Conservation (phyloP, 2,797 vertebrate species). For the Halcyon smyrnensis region DNA sequence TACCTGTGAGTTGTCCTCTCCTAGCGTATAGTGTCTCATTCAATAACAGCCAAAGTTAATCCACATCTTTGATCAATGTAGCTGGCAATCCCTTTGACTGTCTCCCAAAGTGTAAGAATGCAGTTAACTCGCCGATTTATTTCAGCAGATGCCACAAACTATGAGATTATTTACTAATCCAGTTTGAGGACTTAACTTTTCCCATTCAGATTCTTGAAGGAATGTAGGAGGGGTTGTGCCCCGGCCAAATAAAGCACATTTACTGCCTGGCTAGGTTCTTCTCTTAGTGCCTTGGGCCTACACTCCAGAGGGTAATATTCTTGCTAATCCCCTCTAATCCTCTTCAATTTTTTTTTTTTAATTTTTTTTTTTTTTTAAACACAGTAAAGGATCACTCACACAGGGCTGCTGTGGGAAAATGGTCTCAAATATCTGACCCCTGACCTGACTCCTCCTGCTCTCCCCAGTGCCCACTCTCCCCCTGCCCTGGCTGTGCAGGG, state of each 20-base stretch:
- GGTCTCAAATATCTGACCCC: slow-evolving; percentile 80
- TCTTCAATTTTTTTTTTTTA: slow-evolving; percentile 53
- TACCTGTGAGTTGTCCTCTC: slow-evolving; percentile 27
- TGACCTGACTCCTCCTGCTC: slow-evolving; percentile 72
- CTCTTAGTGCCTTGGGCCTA: slow-evolving; percentile 76
- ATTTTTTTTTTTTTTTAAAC: slow-evolving; percentile 68
- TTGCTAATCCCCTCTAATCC: slow-evolving; percentile 85
- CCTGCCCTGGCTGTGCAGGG: neutral
- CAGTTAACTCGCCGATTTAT: slow-evolving; percentile 72
- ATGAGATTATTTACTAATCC: slow-evolving; percentile 88
- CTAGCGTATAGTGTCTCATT: neutral
- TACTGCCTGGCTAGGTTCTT: slow-evolving; percentile 84
- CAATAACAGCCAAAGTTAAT: slow-evolving; percentile 47
- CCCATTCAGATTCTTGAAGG: slow-evolving; percentile 83
- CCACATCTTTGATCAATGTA: slow-evolving; percentile 71
- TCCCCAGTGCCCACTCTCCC: slow-evolving; percentile 10
- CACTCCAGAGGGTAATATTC: slow-evolving; percentile 80
- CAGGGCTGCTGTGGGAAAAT: slow-evolving; percentile 83
- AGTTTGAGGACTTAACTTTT: slow-evolving; percentile 82
- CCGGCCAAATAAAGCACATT: slow-evolving; percentile 83
- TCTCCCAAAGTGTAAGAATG: slow-evolving; percentile 75
- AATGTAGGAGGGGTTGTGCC: slow-evolving; percentile 82
- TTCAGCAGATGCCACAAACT: slow-evolving; percentile 81
- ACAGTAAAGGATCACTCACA: slow-evolving; percentile 81
- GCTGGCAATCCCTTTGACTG: slow-evolving; percentile 62